phyloP scores from a whole-genome alignment of 2,113 vertebrate species.

The Psettodes erumei region DNA sequence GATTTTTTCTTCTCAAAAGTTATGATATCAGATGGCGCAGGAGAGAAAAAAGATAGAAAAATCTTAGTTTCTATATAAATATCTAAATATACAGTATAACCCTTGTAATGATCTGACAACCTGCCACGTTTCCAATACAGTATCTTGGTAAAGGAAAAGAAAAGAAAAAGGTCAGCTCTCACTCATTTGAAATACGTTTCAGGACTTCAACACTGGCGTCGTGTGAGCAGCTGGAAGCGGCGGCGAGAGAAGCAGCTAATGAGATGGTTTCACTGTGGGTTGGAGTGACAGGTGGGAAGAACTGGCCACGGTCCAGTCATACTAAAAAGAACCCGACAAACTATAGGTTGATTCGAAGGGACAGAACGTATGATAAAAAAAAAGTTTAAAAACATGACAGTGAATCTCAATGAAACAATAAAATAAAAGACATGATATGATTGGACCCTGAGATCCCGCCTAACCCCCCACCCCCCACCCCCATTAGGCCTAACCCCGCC shows the following conservation, averaged over 20 bases:
- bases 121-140: slow-evolving; percentile 71
- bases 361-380: slow-evolving; percentile 43
- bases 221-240: slow-evolving; percentile 47
- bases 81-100: slow-evolving; percentile 82
- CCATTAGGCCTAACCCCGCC: slow-evolving; percentile 49
- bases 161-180: slow-evolving; percentile 35
- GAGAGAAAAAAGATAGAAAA: slow-evolving; percentile 75
- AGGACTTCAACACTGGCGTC: slow-evolving; percentile 68
- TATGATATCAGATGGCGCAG: slow-evolving; percentile 58
- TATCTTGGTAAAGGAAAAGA: slow-evolving; percentile 54
- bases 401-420: slow-evolving; percentile 54
- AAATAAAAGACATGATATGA: slow-evolving; percentile 75
- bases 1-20: slow-evolving; percentile 50
- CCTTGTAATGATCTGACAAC: slow-evolving; percentile 70
- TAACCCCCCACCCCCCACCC: slow-evolving; percentile 49
- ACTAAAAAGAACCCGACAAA: slow-evolving; percentile 24
- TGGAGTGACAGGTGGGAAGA: slow-evolving; percentile 57
- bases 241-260: slow-evolving; percentile 47
- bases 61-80: slow-evolving; percentile 80
- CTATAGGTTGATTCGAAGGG: slow-evolving; percentile 44
- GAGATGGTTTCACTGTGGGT: slow-evolving; percentile 68
- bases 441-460: slow-evolving; percentile 70
- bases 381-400: slow-evolving; percentile 57
- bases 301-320: slow-evolving; percentile 61
- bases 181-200: slow-evolving; percentile 62